A percentile compares a stretch with the other conserved stretches of the same genome.
These are phyloP conservation scores for Philereme transversata DNA, from an alignment of 2,888 invertebrate species.

Conservation along the genomic window DNA sequence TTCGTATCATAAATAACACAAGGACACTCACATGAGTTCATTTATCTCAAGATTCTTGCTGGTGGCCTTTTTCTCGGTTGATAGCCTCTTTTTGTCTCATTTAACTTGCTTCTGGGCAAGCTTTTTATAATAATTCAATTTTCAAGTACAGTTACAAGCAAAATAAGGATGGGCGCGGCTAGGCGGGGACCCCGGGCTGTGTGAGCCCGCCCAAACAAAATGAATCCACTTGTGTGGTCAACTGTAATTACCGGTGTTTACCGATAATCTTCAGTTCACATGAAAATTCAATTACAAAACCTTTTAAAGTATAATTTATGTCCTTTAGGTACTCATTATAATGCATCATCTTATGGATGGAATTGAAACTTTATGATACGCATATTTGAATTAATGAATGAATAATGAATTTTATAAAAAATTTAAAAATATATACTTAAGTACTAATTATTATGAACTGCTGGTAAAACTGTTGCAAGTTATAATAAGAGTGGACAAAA, in stretches of 20 bases:
- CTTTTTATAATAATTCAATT: constrained; percentile 34
- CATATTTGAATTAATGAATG: neutral
- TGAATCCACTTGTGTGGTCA: constrained; percentile 66
- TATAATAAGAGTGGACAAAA: no score
- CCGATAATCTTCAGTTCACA: constrained; percentile 31
- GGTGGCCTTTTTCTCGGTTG: neutral
- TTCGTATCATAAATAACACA: no score
- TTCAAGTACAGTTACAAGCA: constrained; percentile 34
- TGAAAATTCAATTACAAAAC: constrained; percentile 26
- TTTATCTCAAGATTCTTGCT: constrained; percentile 8
- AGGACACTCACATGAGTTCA: no score
- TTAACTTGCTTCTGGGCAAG: constrained; percentile 19
- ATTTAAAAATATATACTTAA: no score
- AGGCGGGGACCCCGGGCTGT: constrained; percentile 55
- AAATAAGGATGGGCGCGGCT: constrained; percentile 51
- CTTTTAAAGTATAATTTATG: constrained; percentile 15
- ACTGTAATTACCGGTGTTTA: constrained; percentile 45
- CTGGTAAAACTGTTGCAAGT: no score
- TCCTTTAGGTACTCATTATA: constrained; percentile 14
- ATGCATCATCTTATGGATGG: no score
- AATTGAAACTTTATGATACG: constrained; percentile 4
- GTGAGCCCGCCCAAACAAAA: constrained; percentile 54
- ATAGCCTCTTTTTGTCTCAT: constrained; percentile 20
- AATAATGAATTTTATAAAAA: no score
- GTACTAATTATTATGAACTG: no score